Evolutionary conservation across 2,113 vertebrate genomes (phyloP), one percentile per base, ranked within the genome.

Genomic region (Proteles cristata): DNA sequence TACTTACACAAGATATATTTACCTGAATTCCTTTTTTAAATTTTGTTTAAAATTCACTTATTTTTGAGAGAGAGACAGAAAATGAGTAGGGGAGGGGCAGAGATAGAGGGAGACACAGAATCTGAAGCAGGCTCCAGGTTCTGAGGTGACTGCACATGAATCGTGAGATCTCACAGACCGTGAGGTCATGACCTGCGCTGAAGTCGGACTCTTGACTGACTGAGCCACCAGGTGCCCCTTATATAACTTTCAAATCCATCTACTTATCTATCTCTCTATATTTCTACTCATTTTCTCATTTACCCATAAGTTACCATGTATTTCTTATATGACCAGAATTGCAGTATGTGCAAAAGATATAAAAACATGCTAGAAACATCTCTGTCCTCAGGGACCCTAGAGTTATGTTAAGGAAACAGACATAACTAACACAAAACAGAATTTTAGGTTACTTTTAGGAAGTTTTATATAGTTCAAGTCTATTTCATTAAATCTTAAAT

Each of bases 361-460:
- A 77, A 77, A 14, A 81, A 69, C 23, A 43, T 14, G 35, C 7
- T 55, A 12, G 2, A 55, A 4, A 45, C 4, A 28, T 69, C 5
- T 90, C 11, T 65, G 21, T 1, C 43, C 19, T 17, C 26, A 35
- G 19, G 12, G 3, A 33, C 0, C 3, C 3, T 5, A 17, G 7
- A 55, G 7, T 77, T 80, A 89, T 0, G 0, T 33, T 11, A 48
- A 55, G 63, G 50, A 76, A 9, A 11, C 10, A 85, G 25, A 73
- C 21, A 48, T 6, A 16, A 10, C 16, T 71, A 77, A 58, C 3
- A 50, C 1, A 74, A 88, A 11, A 19, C 33, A 53, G 11, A n/a
- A 88, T n/a, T 58, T 50, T 11, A 89, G 0, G 8, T 68, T 48
- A 61, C 4, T 81, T 92, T 73, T 43, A 33, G 31, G 31, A 66